These are phyloP conservation scores for Centroberyx gerrardi DNA, from an alignment of 2,797 vertebrate genomes.

Conservation along the genomic window DNA sequence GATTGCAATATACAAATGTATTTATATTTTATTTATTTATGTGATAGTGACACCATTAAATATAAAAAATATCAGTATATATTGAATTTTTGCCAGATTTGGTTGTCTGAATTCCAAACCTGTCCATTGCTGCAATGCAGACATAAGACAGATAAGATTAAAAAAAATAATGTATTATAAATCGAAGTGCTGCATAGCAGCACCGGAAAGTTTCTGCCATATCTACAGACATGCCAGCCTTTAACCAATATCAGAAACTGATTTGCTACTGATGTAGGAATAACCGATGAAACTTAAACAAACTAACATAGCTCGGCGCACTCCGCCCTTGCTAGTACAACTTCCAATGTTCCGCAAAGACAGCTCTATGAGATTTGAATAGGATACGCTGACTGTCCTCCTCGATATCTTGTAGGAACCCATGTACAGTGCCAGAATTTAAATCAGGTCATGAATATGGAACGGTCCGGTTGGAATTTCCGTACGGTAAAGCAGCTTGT, in stretches of 20 bases:
- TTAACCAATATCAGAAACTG: slow-evolving; percentile 55
- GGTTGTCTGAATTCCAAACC: neutral
- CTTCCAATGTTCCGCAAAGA: slow-evolving; percentile 67
- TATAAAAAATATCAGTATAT: no score
- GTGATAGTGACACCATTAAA: no score
- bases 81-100: no score
- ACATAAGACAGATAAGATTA: slow-evolving; percentile 1
- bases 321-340: slow-evolving; percentile 46
- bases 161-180: slow-evolving; percentile 31
- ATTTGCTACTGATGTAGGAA: slow-evolving; percentile 54
- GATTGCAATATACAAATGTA: neutral
- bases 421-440: slow-evolving; percentile 85
- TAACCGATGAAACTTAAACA: slow-evolving; percentile 63
- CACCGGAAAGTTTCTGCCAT: slow-evolving; percentile 31
- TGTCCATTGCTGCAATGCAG: slow-evolving; percentile 8
- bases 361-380: slow-evolving; percentile 70
- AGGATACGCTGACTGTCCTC: slow-evolving; percentile 76
- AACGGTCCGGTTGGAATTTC: slow-evolving; percentile 86
- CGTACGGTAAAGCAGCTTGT: slow-evolving; percentile 87
- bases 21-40: neutral
- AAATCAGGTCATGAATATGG: slow-evolving; percentile 90
- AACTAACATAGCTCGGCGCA: slow-evolving; percentile 55
- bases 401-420: slow-evolving; percentile 80
- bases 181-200: slow-evolving; percentile 48
- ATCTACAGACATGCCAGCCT: slow-evolving; percentile 26